Evolutionary conservation across 1,140 invertebrate species (phyloP).

Genomic region (Drosophila sproati): DNA sequence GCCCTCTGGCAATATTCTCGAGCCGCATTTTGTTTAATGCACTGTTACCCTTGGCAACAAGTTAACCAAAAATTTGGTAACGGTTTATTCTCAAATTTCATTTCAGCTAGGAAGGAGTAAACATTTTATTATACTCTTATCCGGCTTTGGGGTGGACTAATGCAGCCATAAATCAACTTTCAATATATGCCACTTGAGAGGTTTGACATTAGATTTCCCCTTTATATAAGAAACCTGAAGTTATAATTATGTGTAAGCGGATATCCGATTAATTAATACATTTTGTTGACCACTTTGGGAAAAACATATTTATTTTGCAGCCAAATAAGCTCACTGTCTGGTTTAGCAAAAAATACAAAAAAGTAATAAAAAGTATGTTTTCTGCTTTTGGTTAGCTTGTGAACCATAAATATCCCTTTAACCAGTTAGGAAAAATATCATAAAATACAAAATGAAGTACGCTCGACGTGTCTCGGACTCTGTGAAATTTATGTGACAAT

Average conservation of each 20-base stretch:
- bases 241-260: not conserved
- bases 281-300: not conserved
- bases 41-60: constrained; percentile 45
- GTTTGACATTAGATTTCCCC: not conserved
- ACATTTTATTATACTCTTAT: constrained; percentile 2
- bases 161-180: constrained; percentile 27
- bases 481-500: constrained; percentile 80
- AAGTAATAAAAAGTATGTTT: not conserved
- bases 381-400: constrained; percentile 10
- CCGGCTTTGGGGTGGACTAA: constrained; percentile 2
- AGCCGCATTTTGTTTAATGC: constrained; percentile 69
- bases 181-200: not conserved
- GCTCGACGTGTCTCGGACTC: constrained; percentile 72
- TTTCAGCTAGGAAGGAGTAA: constrained; percentile 10
- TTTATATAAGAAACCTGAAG: not conserved
- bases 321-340: not conserved
- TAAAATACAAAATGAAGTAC: constrained; percentile 81
- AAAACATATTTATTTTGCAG: not conserved
- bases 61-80: constrained; percentile 17
- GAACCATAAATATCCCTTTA: constrained; percentile 68
- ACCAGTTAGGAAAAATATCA: constrained; percentile 75
- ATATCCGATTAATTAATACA: not conserved
- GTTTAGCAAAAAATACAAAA: not conserved
- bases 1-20: constrained; percentile 42
- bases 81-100: constrained; percentile 25